Conservation (phyloP, 2,113 vertebrate genomes). For the Poicephalus gulielmi region DNA sequence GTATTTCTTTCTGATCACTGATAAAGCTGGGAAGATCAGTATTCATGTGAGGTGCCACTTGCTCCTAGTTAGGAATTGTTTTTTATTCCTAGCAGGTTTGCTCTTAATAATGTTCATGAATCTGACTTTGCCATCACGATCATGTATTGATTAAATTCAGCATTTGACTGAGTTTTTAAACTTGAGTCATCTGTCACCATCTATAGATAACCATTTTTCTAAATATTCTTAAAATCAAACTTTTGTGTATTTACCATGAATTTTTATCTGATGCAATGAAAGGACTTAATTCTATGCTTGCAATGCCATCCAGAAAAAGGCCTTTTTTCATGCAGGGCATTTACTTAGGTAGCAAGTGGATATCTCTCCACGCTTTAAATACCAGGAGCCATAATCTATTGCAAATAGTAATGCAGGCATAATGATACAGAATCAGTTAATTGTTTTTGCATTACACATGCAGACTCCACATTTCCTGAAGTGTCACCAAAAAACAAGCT, state of each 20-base stretch:
- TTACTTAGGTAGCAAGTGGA: background rate
- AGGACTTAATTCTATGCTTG: conserved; percentile 21
- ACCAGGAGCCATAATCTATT: background rate
- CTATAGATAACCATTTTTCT: conserved; percentile 5
- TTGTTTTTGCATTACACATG: conserved; percentile 12
- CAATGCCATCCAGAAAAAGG: background rate
- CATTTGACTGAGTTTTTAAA: background rate
- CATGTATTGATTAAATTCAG: background rate
- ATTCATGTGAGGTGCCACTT: background rate
- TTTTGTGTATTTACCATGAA: background rate
- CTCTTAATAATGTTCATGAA: background rate
- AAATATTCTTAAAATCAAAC: background rate
- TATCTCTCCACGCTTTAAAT: background rate
- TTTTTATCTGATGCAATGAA: conserved; percentile 10
- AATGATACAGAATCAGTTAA: conserved; percentile 19
- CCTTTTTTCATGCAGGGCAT: background rate
- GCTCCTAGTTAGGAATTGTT: background rate
- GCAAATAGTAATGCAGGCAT: background rate
- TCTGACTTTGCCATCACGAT: background rate
- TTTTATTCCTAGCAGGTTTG: conserved; percentile 35
- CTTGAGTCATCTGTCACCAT: background rate
- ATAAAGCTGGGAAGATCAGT: background rate
- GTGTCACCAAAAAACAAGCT: conserved; percentile 9
- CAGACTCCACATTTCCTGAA: conserved; percentile 23
- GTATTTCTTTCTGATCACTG: background rate